Conservation (phyloP, 53 echinoderm and acorn worm genomes). For the Arbacia lixula region DNA sequence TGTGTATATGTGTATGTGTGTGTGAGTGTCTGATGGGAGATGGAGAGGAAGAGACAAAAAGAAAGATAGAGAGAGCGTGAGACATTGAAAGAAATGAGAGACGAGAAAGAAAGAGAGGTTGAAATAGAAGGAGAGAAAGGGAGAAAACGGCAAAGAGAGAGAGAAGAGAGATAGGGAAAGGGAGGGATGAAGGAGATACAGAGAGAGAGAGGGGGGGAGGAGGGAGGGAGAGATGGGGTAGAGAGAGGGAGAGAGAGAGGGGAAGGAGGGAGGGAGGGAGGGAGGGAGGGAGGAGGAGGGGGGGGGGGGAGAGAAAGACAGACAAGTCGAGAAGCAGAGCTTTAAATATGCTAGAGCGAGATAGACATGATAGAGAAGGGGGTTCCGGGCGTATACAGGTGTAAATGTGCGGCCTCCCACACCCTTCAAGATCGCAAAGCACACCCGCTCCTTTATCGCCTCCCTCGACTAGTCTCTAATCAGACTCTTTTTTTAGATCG, state of each 20-base stretch:
- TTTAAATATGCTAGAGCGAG: no score
- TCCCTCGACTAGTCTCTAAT: no score
- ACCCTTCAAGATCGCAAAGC: no score
- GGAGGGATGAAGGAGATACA: background rate
- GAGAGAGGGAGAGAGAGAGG: background rate
- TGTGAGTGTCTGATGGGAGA: no score
- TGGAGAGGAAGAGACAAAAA: no score
- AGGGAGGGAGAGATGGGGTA: background rate
- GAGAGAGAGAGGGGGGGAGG: background rate
- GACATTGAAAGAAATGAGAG: background rate
- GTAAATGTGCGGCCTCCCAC: no score
- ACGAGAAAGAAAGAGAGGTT: background rate
- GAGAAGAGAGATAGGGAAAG: background rate
- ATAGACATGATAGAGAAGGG: no score
- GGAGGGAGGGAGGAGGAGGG: background rate
- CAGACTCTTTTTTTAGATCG: no score
- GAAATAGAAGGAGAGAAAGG: background rate
- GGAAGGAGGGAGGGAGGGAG: background rate
- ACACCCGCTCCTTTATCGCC: no score
- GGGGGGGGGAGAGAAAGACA: background rate
- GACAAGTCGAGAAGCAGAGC: background rate
- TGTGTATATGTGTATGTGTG: no score
- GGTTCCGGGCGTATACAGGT: no score
- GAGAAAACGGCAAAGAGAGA: no score
- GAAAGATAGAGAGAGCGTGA: background rate